A percentile compares a stretch with the other conserved stretches of the same genome.
phyloP scores from a whole-genome alignment of 2,888 invertebrate species.

The Coelogynopora nodosa region DNA sequence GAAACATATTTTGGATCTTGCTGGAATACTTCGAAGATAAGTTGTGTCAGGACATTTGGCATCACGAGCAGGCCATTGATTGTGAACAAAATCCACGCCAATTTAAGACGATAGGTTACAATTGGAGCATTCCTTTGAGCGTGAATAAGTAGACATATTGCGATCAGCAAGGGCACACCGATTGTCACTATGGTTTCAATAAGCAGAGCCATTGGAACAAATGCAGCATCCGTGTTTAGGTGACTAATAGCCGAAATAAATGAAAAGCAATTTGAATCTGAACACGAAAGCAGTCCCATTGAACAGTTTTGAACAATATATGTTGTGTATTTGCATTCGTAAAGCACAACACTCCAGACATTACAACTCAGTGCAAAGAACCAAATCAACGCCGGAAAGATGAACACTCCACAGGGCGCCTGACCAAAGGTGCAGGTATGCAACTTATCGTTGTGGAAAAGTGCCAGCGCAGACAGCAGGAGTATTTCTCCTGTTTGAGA shows the following conservation, averaged over 20 bases:
- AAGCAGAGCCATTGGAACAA: background rate
- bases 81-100: background rate
- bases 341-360: conserved; percentile 33
- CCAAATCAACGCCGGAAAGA: conserved; percentile 24
- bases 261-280: background rate
- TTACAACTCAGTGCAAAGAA: conserved; percentile 23
- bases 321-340: conserved; percentile 21
- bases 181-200: background rate
- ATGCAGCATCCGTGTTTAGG: background rate
- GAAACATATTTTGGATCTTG: background rate
- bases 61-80: background rate
- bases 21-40: background rate
- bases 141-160: background rate
- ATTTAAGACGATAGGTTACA: background rate
- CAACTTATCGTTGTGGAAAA: background rate
- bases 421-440: background rate
- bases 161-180: background rate
- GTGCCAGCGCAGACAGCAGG: background rate
- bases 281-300: background rate
- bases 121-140: background rate
- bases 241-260: background rate
- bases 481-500: background rate
- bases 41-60: background rate
- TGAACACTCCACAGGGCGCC: conserved; percentile 38
- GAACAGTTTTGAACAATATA: background rate